phyloP scores from a whole-genome alignment of 2,113 vertebrate species.

The Clarias gariepinus region DNA sequence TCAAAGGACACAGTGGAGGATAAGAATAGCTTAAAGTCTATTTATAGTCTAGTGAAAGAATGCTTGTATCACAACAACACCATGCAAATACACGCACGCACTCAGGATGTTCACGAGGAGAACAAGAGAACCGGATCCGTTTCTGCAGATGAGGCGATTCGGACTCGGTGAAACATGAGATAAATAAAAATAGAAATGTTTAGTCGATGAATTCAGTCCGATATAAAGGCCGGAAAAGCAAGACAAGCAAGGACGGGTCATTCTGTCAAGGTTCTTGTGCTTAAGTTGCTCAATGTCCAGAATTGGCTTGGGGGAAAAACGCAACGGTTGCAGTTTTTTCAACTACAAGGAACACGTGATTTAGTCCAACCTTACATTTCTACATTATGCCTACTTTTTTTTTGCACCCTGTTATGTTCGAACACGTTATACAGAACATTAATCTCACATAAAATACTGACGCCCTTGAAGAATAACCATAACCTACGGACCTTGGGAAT shows the following conservation, averaged over 20 bases:
- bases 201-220: conserved; percentile 28
- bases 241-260: conserved; percentile 14
- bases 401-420: not conserved
- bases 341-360: not conserved
- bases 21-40: conserved; percentile 52
- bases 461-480: not conserved
- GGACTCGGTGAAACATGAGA: not conserved
- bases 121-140: conserved; percentile 29
- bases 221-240: not conserved
- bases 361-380: not conserved
- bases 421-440: not conserved
- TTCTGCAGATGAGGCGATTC: conserved; percentile 41
- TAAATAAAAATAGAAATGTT: conserved; percentile 45
- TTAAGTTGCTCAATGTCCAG: not conserved
- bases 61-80: conserved; percentile 18
- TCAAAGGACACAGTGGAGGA: conserved; percentile 41
- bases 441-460: not conserved
- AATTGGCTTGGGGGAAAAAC: not conserved
- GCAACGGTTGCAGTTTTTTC: not conserved
- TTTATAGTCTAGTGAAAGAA: conserved; percentile 46
- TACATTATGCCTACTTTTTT: not conserved
- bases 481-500: not conserved
- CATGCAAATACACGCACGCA: not conserved
- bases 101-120: conserved; percentile 4
- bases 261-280: conserved; percentile 3